Evolutionary conservation across 35 echinoderm and acorn worm species (phyloP).

Genomic region (Amphiura filiformis): DNA sequence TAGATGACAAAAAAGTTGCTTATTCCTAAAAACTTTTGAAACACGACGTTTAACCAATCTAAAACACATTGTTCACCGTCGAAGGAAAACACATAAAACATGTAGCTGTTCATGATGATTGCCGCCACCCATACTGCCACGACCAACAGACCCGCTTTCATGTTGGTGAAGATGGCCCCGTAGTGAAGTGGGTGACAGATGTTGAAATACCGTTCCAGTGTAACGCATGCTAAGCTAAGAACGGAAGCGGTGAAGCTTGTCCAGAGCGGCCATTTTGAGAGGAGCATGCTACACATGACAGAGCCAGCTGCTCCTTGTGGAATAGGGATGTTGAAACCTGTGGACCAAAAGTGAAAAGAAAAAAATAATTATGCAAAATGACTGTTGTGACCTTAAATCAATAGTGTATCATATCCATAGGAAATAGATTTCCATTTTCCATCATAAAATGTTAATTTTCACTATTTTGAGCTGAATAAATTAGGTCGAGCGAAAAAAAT

Average conservation of each 20-base stretch:
- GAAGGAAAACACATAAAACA: conserved; percentile 71
- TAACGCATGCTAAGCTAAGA: conserved; percentile 75
- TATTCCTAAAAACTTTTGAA: conserved; percentile 77
- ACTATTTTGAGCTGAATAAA: no score
- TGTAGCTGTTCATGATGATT: conserved; percentile 82
- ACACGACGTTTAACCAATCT: conserved; percentile 53
- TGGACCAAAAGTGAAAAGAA: neutral
- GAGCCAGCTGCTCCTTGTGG: conserved; percentile 64
- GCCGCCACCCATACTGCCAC: conserved; percentile 66
- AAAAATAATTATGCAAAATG: neutral
- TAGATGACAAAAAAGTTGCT: conserved; percentile 80
- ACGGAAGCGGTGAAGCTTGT: conserved; percentile 82
- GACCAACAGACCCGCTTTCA: conserved; percentile 64
- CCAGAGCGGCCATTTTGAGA: conserved; percentile 94
- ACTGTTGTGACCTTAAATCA: neutral
- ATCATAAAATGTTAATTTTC: neutral
- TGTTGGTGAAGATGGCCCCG: conserved; percentile 54
- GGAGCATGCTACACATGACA: conserved; percentile 68
- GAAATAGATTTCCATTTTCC: neutral
- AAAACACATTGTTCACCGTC: conserved; percentile 50
- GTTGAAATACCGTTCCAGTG: conserved; percentile 81
- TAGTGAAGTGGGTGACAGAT: conserved; percentile 81
- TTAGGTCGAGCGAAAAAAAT: no score
- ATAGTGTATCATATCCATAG: no score
- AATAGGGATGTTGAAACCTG: conserved; percentile 72